Percentiles rank a stretch among this genome's conserved stretches.
Conservation (phyloP, 2,113 vertebrate species). For the Engraulis encrasicolus region DNA sequence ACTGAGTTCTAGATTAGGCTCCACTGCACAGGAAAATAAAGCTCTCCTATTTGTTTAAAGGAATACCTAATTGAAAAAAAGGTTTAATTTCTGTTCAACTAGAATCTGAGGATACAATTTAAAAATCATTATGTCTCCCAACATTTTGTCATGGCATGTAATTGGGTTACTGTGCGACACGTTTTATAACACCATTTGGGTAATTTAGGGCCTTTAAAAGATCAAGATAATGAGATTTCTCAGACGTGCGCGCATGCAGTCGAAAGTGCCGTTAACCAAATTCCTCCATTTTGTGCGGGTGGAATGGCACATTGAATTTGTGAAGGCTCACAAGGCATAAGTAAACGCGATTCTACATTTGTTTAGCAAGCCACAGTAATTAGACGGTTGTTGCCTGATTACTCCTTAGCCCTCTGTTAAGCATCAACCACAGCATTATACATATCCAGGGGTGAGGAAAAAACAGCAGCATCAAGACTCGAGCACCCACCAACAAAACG, state of each 20-base stretch:
- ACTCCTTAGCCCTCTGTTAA: too few relatives aligned
- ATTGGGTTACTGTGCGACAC: slow-evolving; percentile 39
- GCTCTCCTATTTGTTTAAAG: too few relatives aligned
- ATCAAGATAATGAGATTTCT: slow-evolving; percentile 44
- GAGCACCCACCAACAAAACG: too few relatives aligned
- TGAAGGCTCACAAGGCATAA: neutral
- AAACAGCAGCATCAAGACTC: too few relatives aligned
- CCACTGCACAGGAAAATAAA: too few relatives aligned
- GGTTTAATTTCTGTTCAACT: neutral
- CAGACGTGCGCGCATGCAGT: neutral
- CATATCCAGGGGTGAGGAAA: neutral
- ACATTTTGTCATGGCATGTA: slow-evolving; percentile 15
- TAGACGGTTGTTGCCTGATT: too few relatives aligned
- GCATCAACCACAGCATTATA: neutral
- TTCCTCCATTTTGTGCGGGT: neutral
- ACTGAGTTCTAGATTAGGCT: neutral
- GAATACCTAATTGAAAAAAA: too few relatives aligned
- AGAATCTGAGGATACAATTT: neutral
- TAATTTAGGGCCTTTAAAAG: slow-evolving; percentile 36
- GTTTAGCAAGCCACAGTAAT: too few relatives aligned
- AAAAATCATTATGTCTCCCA: neutral
- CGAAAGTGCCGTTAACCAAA: neutral
- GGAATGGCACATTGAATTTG: neutral
- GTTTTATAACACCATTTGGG: slow-evolving; percentile 38
- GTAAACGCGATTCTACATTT: neutral